phyloP scores from a whole-genome alignment of 2,888 invertebrate genomes.

The Polydrusus pterygomalis region DNA sequence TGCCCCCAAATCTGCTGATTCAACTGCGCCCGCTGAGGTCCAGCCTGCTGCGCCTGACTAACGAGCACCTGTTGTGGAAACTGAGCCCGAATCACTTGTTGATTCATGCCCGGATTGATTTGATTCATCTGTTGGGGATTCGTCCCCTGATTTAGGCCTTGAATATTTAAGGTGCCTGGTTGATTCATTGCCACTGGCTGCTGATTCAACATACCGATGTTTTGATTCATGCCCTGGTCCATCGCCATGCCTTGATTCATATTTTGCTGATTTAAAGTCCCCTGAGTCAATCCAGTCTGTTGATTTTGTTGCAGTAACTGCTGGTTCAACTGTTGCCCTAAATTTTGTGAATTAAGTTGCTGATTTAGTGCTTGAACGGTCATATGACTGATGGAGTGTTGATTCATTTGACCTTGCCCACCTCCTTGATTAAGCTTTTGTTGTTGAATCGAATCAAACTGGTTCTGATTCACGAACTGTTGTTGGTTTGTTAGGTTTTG shows the following conservation, averaged over 20 bases:
- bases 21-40: conserved; percentile 62
- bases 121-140: conserved; percentile 49
- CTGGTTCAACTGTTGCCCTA: conserved; percentile 63
- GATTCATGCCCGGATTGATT: conserved; percentile 47
- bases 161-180: conserved; percentile 22
- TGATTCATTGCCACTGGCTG: conserved; percentile 34
- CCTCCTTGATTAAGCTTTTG: conserved; percentile 60
- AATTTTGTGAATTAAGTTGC: conserved; percentile 60
- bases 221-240: conserved; percentile 49
- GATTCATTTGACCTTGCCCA: conserved; percentile 65
- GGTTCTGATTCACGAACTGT: conserved; percentile 71
- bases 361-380: conserved; percentile 61
- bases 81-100: conserved; percentile 53
- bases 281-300: conserved; percentile 45
- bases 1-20: conserved; percentile 61
- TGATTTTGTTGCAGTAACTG: conserved; percentile 62
- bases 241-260: conserved; percentile 52
- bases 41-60: conserved; percentile 59
- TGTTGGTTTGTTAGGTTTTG: conserved; percentile 71
- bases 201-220: conserved; percentile 39
- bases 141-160: conserved; percentile 42
- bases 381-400: conserved; percentile 50
- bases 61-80: conserved; percentile 61
- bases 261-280: conserved; percentile 51
- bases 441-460: conserved; percentile 57